A percentile compares a stretch with the other conserved stretches of the same genome.
phyloP scores from a whole-genome alignment of 1,140 invertebrate genomes.

The Atta colombica region DNA sequence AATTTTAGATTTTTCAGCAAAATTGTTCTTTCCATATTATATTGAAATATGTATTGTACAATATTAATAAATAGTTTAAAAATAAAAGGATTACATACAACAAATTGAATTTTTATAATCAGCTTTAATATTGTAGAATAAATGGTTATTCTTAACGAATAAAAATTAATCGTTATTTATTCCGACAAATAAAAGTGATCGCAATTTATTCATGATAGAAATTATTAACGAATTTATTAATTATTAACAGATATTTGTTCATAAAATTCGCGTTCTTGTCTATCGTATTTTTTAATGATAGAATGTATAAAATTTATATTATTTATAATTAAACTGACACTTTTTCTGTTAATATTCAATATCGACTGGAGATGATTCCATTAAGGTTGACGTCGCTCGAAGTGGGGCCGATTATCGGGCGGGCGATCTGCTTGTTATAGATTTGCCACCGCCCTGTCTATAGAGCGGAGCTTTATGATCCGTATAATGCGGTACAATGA shows the following conservation, averaged over 20 bases:
- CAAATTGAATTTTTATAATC: constrained; percentile 10
- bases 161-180: constrained; percentile 1
- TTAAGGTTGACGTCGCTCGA: constrained; percentile 43
- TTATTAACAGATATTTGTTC: background rate
- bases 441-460: constrained; percentile 60
- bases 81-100: background rate
- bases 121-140: background rate
- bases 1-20: too few relatives aligned
- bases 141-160: constrained; percentile 2
- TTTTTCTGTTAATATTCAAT: constrained; percentile 47
- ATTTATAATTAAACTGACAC: constrained; percentile 15
- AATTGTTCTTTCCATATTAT: too few relatives aligned
- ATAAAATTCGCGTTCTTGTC: background rate
- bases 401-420: constrained; percentile 65
- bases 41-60: background rate
- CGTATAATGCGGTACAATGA: constrained; percentile 73
- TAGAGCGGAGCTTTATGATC: constrained; percentile 67
- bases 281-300: constrained; percentile 12
- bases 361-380: constrained; percentile 44
- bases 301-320: constrained; percentile 23
- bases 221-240: background rate
- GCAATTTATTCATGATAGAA: background rate
- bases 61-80: constrained; percentile 9
- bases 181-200: background rate
- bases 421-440: constrained; percentile 66